These are phyloP conservation scores for Selenia dentaria DNA, from an alignment of 2,888 invertebrate genomes.

Conservation along the genomic window DNA sequence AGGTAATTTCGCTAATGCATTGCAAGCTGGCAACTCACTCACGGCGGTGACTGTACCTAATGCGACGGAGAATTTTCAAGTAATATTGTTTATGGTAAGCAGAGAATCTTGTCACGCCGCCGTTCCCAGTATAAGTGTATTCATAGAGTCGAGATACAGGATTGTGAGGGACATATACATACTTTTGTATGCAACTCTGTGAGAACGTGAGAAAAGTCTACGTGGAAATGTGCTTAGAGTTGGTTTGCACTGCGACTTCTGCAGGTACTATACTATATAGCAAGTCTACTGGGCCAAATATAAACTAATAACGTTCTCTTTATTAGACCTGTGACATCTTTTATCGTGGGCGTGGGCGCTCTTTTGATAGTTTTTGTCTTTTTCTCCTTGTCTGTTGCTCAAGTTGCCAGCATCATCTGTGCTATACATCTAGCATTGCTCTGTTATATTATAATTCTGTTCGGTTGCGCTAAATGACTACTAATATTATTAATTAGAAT, in stretches of 20 bases:
- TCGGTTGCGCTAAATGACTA: too few species aligned
- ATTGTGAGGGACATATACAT: constrained; percentile 23
- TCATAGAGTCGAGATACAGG: constrained; percentile 22
- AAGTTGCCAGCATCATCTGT: too few species aligned
- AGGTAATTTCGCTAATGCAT: constrained; percentile 19
- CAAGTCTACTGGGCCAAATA: too few species aligned
- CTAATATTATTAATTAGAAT: too few species aligned
- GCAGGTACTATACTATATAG: too few species aligned
- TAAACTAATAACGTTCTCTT: too few species aligned
- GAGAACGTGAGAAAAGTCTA: constrained; percentile 1
- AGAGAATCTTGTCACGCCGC: constrained; percentile 74
- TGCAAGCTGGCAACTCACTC: constrained; percentile 11
- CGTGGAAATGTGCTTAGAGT: constrained; percentile 3
- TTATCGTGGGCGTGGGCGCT: too few species aligned
- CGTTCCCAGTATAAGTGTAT: constrained; percentile 46
- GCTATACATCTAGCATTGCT: too few species aligned
- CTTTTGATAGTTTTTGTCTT: too few species aligned
- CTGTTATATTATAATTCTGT: too few species aligned
- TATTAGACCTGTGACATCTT: too few species aligned
- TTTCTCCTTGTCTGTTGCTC: too few species aligned
- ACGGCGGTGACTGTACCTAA: constrained; percentile 18
- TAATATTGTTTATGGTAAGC: constrained; percentile 79
- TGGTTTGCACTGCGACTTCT: neutral
- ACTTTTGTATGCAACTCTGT: constrained; percentile 13
- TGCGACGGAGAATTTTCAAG: constrained; percentile 50